These are phyloP conservation scores for Strigops habroptila DNA, from an alignment of 2,113 vertebrate genomes.

Conservation along the genomic window DNA sequence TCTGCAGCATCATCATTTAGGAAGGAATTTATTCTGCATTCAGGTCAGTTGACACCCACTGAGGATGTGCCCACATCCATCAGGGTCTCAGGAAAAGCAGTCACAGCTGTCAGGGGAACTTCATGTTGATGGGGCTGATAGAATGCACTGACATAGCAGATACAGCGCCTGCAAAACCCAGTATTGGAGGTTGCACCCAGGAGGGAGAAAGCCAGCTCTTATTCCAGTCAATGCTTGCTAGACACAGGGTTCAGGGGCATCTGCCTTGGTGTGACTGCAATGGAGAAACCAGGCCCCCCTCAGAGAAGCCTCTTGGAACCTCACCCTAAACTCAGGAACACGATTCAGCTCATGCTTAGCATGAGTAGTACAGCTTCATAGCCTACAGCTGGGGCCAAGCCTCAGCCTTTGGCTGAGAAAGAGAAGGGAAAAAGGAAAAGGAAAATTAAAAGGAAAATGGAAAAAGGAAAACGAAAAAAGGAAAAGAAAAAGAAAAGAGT, in stretches of 20 bases:
- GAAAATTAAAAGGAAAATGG: not conserved
- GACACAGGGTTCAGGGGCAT: not conserved
- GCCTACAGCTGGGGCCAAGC: not conserved
- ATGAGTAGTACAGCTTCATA: not conserved
- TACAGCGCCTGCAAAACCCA: not conserved
- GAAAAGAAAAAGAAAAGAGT: not conserved
- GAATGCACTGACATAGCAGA: not conserved
- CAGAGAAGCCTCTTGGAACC: not conserved
- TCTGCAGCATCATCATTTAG: not conserved
- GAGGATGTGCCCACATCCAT: not conserved
- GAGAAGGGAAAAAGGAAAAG: not conserved
- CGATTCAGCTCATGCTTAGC: fast-evolving
- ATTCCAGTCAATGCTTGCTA: not conserved
- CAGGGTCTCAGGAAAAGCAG: not conserved
- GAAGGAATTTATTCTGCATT: not conserved
- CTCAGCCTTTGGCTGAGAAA: not conserved
- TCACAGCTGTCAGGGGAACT: not conserved
- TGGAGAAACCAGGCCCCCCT: not conserved
- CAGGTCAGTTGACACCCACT: not conserved
- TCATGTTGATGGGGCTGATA: not conserved
- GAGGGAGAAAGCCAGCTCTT: not conserved
- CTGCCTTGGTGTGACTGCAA: not conserved
- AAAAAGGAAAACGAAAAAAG: not conserved
- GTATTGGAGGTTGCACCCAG: not conserved
- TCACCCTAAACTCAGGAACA: not conserved